A percentile compares a stretch with the other conserved stretches of the same genome.
Evolutionary conservation across 1,140 invertebrate species (phyloP).

Genomic region (Agraylea sexmaculata): DNA sequence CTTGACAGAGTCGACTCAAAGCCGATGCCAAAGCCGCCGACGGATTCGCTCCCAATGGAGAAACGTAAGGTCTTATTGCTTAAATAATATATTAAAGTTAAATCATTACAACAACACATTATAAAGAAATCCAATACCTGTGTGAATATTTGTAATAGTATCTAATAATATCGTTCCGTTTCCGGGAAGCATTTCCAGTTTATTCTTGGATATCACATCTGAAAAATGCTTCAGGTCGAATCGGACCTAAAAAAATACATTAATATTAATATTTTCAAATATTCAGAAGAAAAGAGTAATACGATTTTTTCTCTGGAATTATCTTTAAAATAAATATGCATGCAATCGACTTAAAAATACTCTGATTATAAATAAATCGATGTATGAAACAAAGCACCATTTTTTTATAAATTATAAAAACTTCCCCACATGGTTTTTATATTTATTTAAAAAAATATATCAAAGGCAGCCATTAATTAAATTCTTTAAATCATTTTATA

Average conservation of each 20-base stretch:
- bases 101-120: background rate
- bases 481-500: too few species aligned
- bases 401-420: too few species aligned
- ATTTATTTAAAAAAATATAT: too few species aligned
- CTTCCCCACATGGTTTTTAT: too few species aligned
- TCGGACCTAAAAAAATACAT: slow-evolving; percentile 56
- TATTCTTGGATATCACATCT: slow-evolving; percentile 84
- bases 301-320: too few species aligned
- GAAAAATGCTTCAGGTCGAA: slow-evolving; percentile 76
- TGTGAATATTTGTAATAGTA: slow-evolving; percentile 79
- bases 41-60: slow-evolving; percentile 28
- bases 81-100: slow-evolving; percentile 16
- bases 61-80: slow-evolving; percentile 38
- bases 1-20: slow-evolving; percentile 76
- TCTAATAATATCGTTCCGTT: slow-evolving; percentile 87
- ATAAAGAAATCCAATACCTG: slow-evolving; percentile 32
- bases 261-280: too few species aligned
- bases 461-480: too few species aligned
- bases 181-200: slow-evolving; percentile 81
- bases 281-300: too few species aligned
- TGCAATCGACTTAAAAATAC: too few species aligned
- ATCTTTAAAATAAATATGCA: too few species aligned
- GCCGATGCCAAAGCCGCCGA: slow-evolving; percentile 47
- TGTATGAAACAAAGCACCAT: too few species aligned
- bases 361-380: too few species aligned